Percentiles rank a stretch among this genome's conserved stretches.
Conservation (phyloP, 2,797 vertebrate genomes). For the Lemur catta region DNA sequence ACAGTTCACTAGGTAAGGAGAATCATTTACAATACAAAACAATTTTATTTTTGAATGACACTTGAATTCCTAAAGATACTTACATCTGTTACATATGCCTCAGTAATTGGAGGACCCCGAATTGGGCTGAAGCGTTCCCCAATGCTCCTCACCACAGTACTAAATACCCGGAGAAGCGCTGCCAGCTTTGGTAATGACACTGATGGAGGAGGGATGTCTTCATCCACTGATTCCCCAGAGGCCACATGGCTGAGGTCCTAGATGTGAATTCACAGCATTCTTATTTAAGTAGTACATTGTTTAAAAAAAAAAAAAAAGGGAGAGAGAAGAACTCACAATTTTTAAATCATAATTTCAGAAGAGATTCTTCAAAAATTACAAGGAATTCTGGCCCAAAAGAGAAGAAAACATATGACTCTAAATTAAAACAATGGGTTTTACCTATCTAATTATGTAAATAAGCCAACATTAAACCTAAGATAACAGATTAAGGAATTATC, state of each 20-base stretch:
- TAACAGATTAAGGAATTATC: background rate
- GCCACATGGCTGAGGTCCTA: slow-evolving; percentile 96
- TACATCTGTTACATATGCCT: slow-evolving; percentile 96
- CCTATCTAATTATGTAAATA: background rate
- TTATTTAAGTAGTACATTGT: slow-evolving; percentile 13
- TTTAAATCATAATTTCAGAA: slow-evolving; percentile 14
- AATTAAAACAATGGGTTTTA: background rate
- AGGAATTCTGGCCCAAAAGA: background rate
- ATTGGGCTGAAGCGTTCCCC: slow-evolving; percentile 96
- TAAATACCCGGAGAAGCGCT: slow-evolving; percentile 97
- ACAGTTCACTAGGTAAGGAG: background rate
- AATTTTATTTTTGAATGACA: background rate
- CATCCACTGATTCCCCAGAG: slow-evolving; percentile 92
- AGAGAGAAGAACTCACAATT: background rate
- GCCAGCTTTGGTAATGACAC: slow-evolving; percentile 97
- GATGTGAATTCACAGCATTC: slow-evolving; percentile 42
- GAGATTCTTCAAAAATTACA: background rate
- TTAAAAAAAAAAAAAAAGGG: background rate
- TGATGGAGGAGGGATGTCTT: slow-evolving; percentile 97
- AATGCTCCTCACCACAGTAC: slow-evolving; percentile 98
- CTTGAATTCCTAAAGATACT: slow-evolving; percentile 68
- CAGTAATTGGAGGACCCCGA: slow-evolving; percentile 95
- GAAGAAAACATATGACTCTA: background rate
- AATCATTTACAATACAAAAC: background rate
- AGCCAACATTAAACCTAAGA: background rate